phyloP scores from a whole-genome alignment of 2,113 vertebrate genomes.

The Pituophis catenifer region DNA sequence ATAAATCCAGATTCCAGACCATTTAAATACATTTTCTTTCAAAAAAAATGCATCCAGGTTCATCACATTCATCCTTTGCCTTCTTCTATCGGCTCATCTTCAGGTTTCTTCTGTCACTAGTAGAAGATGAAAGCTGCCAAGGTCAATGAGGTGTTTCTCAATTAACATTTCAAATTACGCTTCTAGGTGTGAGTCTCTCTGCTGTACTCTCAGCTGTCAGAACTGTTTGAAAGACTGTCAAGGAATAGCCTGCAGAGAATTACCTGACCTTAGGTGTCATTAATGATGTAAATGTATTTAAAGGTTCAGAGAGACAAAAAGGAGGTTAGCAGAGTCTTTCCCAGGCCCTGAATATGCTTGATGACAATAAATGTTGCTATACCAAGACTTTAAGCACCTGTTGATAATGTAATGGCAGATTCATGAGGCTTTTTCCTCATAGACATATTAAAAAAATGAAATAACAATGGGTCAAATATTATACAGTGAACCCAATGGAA shows the following conservation, averaged over 20 bases:
- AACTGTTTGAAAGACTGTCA: constrained; percentile 37
- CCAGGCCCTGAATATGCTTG: not conserved
- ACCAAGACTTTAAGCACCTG: not conserved
- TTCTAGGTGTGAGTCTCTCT: constrained; percentile 44
- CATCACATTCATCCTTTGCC: not conserved
- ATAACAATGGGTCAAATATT: not conserved
- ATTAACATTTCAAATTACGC: constrained; percentile 67
- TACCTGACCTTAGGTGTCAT: constrained; percentile 47
- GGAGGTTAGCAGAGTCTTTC: not conserved
- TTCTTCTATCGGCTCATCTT: not conserved
- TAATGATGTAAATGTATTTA: constrained; percentile 54
- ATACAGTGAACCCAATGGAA: not conserved
- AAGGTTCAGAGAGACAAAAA: constrained; percentile 43
- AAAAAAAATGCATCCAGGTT: not conserved
- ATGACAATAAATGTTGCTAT: not conserved
- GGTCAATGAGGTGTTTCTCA: constrained; percentile 47
- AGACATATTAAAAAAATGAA: not conserved
- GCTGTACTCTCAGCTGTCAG: constrained; percentile 38
- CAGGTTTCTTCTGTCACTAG: not conserved
- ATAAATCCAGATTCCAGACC: not conserved
- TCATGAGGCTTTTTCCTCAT: not conserved
- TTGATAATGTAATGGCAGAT: not conserved
- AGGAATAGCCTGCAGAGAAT: constrained; percentile 43
- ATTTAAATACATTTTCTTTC: not conserved
- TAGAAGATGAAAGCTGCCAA: constrained; percentile 44